Percentiles rank a stretch among this genome's conserved stretches.
Evolutionary conservation across 2,113 vertebrate genomes (phyloP).

Genomic region (Uria lomvia): DNA sequence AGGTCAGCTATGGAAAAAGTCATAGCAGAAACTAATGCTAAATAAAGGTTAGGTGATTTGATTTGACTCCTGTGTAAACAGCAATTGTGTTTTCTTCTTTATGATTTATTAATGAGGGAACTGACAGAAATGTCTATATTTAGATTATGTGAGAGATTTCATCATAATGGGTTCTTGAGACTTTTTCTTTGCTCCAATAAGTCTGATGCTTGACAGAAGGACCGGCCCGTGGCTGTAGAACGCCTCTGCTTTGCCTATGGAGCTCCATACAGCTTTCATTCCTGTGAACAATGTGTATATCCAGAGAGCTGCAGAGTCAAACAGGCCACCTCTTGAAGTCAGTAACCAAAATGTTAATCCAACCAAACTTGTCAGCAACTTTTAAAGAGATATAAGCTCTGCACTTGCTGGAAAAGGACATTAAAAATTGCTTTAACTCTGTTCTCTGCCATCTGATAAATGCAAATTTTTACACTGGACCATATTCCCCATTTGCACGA

Average conservation of each 20-base stretch:
- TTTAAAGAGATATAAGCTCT: not conserved
- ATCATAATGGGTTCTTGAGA: not conserved
- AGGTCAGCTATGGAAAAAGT: slow-evolving; percentile 20
- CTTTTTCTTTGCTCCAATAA: not conserved
- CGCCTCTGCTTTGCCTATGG: not conserved
- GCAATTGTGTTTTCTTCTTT: not conserved
- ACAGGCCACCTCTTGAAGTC: not conserved
- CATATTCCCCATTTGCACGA: not conserved
- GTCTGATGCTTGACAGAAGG: not conserved
- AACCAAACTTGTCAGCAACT: not conserved
- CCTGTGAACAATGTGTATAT: not conserved
- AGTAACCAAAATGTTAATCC: not conserved
- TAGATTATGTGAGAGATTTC: not conserved
- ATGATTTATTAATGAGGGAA: slow-evolving; percentile 23
- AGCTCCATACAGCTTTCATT: not conserved
- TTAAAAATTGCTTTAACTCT: not conserved
- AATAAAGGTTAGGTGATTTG: slow-evolving; percentile 32
- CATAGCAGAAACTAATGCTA: not conserved
- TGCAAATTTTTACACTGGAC: not conserved
- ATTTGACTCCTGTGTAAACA: slow-evolving; percentile 18
- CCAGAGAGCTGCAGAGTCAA: not conserved
- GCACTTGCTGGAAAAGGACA: not conserved
- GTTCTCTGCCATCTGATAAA: not conserved
- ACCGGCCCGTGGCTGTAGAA: not conserved
- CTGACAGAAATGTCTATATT: not conserved